Conservation (phyloP, 2,797 vertebrate genomes). For the Coregonus sp. region DNA sequence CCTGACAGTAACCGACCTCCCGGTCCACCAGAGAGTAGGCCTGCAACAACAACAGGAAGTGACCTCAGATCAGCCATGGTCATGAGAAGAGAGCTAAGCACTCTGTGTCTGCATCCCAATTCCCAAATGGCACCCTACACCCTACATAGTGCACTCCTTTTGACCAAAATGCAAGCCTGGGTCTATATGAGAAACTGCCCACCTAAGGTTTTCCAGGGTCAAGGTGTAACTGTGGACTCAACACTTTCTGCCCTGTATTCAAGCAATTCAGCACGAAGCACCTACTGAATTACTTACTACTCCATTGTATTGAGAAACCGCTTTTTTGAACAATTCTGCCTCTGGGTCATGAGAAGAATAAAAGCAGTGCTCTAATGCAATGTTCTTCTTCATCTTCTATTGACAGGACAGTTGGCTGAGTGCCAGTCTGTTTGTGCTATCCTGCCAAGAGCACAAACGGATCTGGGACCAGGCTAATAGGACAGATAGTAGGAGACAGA, state of each 20-base stretch:
- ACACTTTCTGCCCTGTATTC: background rate
- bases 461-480: no score
- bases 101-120: background rate
- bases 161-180: no score
- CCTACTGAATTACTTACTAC: no score
- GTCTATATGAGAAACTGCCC: background rate
- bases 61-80: background rate
- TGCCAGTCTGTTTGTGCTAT: no score
- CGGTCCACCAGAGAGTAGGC: constrained; percentile 98
- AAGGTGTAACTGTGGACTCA: background rate
- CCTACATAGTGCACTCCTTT: background rate
- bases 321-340: background rate
- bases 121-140: background rate
- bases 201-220: background rate
- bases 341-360: background rate
- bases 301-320: background rate
- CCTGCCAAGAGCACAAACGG: no score
- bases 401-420: no score
- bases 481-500: no score
- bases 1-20: constrained; percentile 98
- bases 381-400: no score
- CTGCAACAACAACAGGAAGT: constrained; percentile 69
- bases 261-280: background rate
- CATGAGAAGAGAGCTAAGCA: constrained; percentile 4
- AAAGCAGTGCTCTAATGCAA: no score